Base-by-base conservation (phyloP, 2,888 invertebrate genomes). In the Xanthostigma xanthostigma region DNA sequence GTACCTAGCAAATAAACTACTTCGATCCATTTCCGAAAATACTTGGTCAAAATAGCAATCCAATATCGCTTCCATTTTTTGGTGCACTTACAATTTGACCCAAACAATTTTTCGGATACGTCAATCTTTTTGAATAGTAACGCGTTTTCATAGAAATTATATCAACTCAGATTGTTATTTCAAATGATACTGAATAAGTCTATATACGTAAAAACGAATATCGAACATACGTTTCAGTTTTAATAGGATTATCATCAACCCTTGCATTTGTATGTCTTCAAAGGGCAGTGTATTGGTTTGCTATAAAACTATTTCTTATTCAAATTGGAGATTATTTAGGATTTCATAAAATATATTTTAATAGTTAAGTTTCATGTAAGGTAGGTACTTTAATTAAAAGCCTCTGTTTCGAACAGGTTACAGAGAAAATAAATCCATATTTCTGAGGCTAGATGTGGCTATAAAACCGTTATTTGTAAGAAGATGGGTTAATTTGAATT, bases 1-100 rank as follows among this genome's bases (percentile, higher is more conserved):
- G 57, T 78, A 75, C 34, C 84, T 74, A 45, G 81, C 80, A 55
- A 81, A 80, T 46, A 89, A 70, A 55, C 79, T 76, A 64, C 81
- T 84, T 9, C 88, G 75, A 46, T 83, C 79, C 62, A 86, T 69
- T 56, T 75, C 75, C 55, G 74, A 69, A 60, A 89, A 86, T 43
- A 84, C 76, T 61, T 78, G 75, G 55, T 87, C 84, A 59, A 85
- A 86, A 68, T 87, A 88, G 62, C 77, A 81, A 55, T 85, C 81
- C 67, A 89, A 79, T 56, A 86, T 75, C 53, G 78, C 75, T 65
- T 88, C 86, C 88, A 88, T 88, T 51, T n/a, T 50, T 49, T 47
- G 43, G 44, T 38, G 41, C 44, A 13, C 33, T n/a, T 41, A 2
- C 17, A 43, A 2, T 14, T 33, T 39, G 13, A 43, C 38, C 37